Conservation (phyloP, 2,888 invertebrate species). For the Mythimna vitellina region DNA sequence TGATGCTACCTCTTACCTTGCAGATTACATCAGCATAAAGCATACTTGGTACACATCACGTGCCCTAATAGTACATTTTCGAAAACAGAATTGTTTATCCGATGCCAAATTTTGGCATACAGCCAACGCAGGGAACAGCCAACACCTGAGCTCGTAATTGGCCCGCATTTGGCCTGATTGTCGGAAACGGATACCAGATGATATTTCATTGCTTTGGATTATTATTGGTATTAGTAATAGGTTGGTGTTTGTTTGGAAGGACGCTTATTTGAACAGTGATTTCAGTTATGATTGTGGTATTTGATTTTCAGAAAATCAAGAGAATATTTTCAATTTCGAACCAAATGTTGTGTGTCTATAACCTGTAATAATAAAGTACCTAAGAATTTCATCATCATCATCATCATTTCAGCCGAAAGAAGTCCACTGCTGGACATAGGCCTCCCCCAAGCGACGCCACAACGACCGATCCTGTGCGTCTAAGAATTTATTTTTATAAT, state of each 20-base stretch:
- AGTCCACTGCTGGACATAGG: no score
- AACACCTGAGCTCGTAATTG: conserved; percentile 76
- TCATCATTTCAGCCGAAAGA: no score
- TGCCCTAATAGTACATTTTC: conserved; percentile 55
- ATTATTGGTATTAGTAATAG: conserved; percentile 45
- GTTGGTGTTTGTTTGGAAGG: conserved; percentile 33
- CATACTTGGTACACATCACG: conserved; percentile 53
- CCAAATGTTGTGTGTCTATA: no score
- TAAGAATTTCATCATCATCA: no score
- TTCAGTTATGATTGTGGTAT: background rate
- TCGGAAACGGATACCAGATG: conserved; percentile 60
- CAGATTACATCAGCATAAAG: conserved; percentile 40
- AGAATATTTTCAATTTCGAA: background rate
- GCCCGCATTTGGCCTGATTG: conserved; percentile 70
- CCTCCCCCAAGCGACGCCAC: no score
- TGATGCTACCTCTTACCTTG: conserved; percentile 4
- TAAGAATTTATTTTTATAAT: no score
- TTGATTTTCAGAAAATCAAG: background rate
- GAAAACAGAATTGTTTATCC: conserved; percentile 66
- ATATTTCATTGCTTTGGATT: conserved; percentile 63
- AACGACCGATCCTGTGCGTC: no score
- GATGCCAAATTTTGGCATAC: conserved; percentile 49
- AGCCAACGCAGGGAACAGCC: conserved; percentile 63
- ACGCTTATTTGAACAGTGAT: background rate
- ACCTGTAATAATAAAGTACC: no score